Evolutionary conservation across 2,113 vertebrate genomes (phyloP), one percentile per base, ranked within the genome.

Genomic region (Tichodroma muraria): DNA sequence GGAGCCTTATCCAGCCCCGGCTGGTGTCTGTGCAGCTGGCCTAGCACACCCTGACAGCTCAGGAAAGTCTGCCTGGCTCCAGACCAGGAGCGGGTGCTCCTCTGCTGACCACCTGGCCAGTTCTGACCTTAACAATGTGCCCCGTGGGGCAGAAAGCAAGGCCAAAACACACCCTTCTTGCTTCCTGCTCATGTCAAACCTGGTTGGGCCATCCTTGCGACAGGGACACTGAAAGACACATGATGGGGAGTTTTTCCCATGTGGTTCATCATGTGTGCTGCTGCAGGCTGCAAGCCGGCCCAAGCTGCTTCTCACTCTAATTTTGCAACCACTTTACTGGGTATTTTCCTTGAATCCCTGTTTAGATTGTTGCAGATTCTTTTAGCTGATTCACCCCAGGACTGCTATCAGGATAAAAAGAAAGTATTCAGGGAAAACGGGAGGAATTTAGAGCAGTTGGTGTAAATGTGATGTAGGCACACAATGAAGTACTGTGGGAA

Each of bases 221-320:
- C 3, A 69, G 44, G 44, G 27, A 50, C 47, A n/a, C 8, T 10
- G 10, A 68, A 45, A 90, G 14, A 2, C 53, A 30, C 30, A 6
- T 0, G 19, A 35, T 30, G 70, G 21, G 49, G 5, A 81, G 23
- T 37, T 86, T 79, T 63, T 19, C 42, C 50, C 31, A 6, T 10
- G 16, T 2, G 4, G 19, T 20, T 54, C 3, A 0, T 79, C 3
- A 1, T 13, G 10, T 1, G 5, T 57, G 20, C 47, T 59, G 17
- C 57, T 69, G 65, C 1, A 7, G 40, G 33, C 38, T 86, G 50
- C 64, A 33, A 42, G 56, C 18, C 60, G 71, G 45, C 28, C 37
- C 27, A 42, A 64, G 35, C 45, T 88, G 27, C 59, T 63, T 19
- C 68, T 66, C 40, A 20, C 45, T 35, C n/a, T 30, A 31, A 61